phyloP scores from a whole-genome alignment of 1,140 invertebrate genomes.

The Drosophila seguyi region DNA sequence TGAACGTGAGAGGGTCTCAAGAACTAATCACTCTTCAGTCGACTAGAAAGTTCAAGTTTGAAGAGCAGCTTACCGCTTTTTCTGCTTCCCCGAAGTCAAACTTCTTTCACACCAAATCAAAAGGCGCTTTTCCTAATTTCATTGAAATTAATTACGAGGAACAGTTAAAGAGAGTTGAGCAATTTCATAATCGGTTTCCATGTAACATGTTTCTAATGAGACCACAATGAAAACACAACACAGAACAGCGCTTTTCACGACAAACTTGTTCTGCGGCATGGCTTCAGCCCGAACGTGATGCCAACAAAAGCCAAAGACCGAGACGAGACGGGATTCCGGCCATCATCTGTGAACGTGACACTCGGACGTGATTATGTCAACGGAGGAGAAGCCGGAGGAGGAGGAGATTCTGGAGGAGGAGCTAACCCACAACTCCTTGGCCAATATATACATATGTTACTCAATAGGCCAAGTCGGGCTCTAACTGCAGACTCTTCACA shows the following conservation, averaged over 20 bases:
- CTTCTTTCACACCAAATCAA: slow-evolving; percentile 28
- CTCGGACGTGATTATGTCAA: slow-evolving; percentile 81
- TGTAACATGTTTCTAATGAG: slow-evolving; percentile 81
- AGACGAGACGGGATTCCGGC: slow-evolving; percentile 38
- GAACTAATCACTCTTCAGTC: slow-evolving; percentile 4
- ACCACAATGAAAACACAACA: slow-evolving; percentile 43
- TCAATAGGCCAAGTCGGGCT: slow-evolving; percentile 71
- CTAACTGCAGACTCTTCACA: slow-evolving; percentile 61
- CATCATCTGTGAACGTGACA: slow-evolving; percentile 71
- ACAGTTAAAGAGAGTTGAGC: slow-evolving; percentile 62
- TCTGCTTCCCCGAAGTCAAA: neutral
- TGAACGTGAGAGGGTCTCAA: slow-evolving; percentile 2
- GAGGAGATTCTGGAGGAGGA: neutral
- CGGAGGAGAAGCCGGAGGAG: slow-evolving; percentile 39
- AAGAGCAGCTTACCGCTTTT: neutral
- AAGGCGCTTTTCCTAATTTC: slow-evolving; percentile 42
- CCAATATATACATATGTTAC: slow-evolving; percentile 50
- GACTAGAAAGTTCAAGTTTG: slow-evolving; percentile 10
- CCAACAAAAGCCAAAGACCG: slow-evolving; percentile 67
- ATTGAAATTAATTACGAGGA: slow-evolving; percentile 69
- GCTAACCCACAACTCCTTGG: slow-evolving; percentile 3
- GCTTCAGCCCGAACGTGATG: slow-evolving; percentile 67
- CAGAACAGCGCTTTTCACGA: slow-evolving; percentile 33
- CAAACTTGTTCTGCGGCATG: slow-evolving; percentile 66
- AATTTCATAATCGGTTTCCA: slow-evolving; percentile 75